Percentiles rank a stretch among this genome's conserved stretches.
Conservation (phyloP, 2,888 invertebrate species). For the Nephrotoma flavescens region DNA sequence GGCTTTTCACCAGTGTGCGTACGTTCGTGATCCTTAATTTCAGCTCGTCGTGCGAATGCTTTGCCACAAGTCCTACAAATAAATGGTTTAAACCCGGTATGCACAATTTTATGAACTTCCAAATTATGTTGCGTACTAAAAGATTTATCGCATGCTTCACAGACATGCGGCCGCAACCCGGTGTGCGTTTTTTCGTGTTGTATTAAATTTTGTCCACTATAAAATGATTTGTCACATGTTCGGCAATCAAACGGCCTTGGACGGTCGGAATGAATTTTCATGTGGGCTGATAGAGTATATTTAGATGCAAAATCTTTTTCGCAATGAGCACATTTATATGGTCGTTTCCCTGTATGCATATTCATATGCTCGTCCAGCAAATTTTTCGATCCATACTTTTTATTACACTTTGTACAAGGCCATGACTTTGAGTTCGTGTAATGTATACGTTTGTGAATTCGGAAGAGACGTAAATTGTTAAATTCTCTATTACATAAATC, state of each 20-base stretch:
- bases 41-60: slow-evolving; percentile 59
- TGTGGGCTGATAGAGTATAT: slow-evolving; percentile 60
- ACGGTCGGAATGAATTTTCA: slow-evolving; percentile 54
- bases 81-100: slow-evolving; percentile 58
- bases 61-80: slow-evolving; percentile 54
- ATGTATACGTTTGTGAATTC: slow-evolving; percentile 49
- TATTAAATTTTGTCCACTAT: slow-evolving; percentile 58
- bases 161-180: slow-evolving; percentile 37
- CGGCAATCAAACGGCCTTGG: slow-evolving; percentile 54
- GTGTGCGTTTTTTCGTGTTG: slow-evolving; percentile 64
- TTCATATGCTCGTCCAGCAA: slow-evolving; percentile 58
- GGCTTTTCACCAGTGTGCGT: slow-evolving; percentile 71
- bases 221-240: slow-evolving; percentile 55
- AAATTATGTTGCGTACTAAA: slow-evolving; percentile 64
- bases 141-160: slow-evolving; percentile 39
- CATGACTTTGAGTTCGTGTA: slow-evolving; percentile 45
- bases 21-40: slow-evolving; percentile 65
- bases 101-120: slow-evolving; percentile 65
- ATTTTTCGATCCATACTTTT: slow-evolving; percentile 52
- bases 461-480: slow-evolving; percentile 41
- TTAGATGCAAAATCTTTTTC: slow-evolving; percentile 64
- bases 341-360: slow-evolving; percentile 50
- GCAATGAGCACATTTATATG: slow-evolving; percentile 50
- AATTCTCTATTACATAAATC: slow-evolving; percentile 47
- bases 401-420: slow-evolving; percentile 49